Base-by-base conservation (phyloP, 2,113 vertebrate species). In the Hypanus sabinus region DNA sequence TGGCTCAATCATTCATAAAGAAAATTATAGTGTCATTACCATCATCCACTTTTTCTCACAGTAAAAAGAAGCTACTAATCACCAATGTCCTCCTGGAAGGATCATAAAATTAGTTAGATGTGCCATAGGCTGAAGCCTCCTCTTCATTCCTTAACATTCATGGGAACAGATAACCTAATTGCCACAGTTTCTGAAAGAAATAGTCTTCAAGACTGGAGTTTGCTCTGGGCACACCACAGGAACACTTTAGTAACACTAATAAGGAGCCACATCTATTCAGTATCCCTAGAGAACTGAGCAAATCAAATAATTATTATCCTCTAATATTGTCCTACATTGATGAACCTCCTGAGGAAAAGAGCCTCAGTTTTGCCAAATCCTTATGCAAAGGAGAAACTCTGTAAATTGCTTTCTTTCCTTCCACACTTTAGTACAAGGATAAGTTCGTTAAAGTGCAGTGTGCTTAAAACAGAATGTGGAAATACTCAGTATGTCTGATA, bases 31-130 rank as follows among this genome's bases (percentile, higher is more conserved):
- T 90, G 60, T 16, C 14, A 88, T 90, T 65, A 90, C 30, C 57
- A 90, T 65, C 60, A 90, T 33, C 60, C 1, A 65, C 12, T 65
- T 33, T 60, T 18, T 88, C 57, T 62, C 57, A 7, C 27, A 62
- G 27, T 24, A 62, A 88, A 88, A 7, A 33, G n/a, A 90, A 90
- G 38, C 85, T 65, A 20, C 3, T 65, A 90, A 90, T 65, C 27
- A 68, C n/a, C 60, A 90, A 7, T n/a, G 20, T 36, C 30, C 85
- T 65, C 57, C 12, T 65, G 16, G 60, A 90, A 20, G 60, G 33
- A 90, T 90, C 62, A 65, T 88, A 65, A 88, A 88, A 65, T 90
- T 60, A 90, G 14, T 65, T 16, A 20, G 85, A 90, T 33, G 30
- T 90, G 60, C 60, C 30, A 90, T 90, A 30, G 60, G n/a, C 12